phyloP scores from a whole-genome alignment of 30 jellyfish, hydroid and myxozoan species.

The Hydractinia symbiolongicarpus region DNA sequence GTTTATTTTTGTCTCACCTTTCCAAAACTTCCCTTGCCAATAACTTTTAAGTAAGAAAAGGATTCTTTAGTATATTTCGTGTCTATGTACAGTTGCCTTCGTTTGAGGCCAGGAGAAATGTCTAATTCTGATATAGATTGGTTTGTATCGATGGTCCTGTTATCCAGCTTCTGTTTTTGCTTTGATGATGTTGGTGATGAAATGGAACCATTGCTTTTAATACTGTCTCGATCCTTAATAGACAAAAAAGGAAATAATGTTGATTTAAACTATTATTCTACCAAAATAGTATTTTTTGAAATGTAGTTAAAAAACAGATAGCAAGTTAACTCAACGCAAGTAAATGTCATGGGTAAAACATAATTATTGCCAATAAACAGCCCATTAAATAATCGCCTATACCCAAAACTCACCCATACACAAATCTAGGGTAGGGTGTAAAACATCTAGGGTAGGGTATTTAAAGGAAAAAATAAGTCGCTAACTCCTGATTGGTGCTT shows the following conservation, averaged over 20 bases:
- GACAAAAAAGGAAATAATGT: background rate
- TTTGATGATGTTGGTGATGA: background rate
- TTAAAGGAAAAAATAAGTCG: too few relatives aligned
- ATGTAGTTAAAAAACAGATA: background rate
- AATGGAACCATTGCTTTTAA: conserved; percentile 5
- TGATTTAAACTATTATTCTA: background rate
- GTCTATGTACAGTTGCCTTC: conserved; percentile 39
- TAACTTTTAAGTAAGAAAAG: conserved; percentile 69
- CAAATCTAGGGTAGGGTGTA: too few relatives aligned
- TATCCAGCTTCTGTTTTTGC: background rate
- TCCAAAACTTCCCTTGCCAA: conserved; percentile 97
- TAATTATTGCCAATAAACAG: too few relatives aligned
- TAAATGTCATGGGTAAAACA: too few relatives aligned
- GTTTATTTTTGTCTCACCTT: conserved; percentile 37
- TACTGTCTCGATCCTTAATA: background rate
- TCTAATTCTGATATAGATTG: conserved; percentile 31
- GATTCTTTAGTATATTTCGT: conserved; percentile 39
- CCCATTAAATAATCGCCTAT: too few relatives aligned
- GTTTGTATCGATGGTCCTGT: background rate
- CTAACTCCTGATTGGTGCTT: too few relatives aligned
- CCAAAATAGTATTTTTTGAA: background rate
- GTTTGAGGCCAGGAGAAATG: conserved; percentile 64
- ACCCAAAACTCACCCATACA: too few relatives aligned
- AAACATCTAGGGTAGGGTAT: too few relatives aligned
- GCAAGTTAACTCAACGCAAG: too few relatives aligned